These are phyloP conservation scores for Scaptodrosophila latifasciaeformis DNA, from an alignment of 2,888 invertebrate genomes.

Conservation along the genomic window DNA sequence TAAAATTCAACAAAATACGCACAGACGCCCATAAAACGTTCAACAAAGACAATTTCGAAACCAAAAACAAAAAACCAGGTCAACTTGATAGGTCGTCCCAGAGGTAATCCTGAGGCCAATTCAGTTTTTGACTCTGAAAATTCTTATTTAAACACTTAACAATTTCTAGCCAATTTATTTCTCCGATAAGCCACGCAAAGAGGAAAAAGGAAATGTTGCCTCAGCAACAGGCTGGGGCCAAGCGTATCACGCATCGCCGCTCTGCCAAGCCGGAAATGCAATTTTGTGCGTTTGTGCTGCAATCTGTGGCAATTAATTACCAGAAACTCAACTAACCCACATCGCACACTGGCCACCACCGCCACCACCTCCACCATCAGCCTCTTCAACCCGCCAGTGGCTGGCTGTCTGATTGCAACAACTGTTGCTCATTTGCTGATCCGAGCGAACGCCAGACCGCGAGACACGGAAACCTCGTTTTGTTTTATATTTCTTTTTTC, in stretches of 20 bases:
- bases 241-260: constrained; percentile 45
- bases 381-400: not conserved
- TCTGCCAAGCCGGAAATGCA: constrained; percentile 63
- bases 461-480: constrained; percentile 61
- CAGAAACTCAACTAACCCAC: too few species aligned
- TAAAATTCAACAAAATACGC: constrained; percentile 37
- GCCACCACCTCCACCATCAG: not conserved
- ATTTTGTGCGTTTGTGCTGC: constrained; percentile 45
- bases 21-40: constrained; percentile 36
- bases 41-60: not conserved
- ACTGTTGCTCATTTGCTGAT: constrained; percentile 9
- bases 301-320: constrained; percentile 62
- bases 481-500: not conserved
- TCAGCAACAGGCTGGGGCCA: not conserved
- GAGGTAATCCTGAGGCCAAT: too few species aligned
- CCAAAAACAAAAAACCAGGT: too few species aligned
- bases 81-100: too few species aligned
- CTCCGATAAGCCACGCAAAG: too few species aligned
- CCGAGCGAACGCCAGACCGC: constrained; percentile 51
- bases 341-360: constrained; percentile 22
- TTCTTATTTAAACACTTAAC: too few species aligned
- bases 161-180: too few species aligned
- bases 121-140: too few species aligned
- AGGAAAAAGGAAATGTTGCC: too few species aligned
- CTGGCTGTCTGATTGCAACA: not conserved